Evolutionary conservation across 2,888 invertebrate species (phyloP), one percentile per base, ranked within the genome.

Genomic region (Encarsia formosa): DNA sequence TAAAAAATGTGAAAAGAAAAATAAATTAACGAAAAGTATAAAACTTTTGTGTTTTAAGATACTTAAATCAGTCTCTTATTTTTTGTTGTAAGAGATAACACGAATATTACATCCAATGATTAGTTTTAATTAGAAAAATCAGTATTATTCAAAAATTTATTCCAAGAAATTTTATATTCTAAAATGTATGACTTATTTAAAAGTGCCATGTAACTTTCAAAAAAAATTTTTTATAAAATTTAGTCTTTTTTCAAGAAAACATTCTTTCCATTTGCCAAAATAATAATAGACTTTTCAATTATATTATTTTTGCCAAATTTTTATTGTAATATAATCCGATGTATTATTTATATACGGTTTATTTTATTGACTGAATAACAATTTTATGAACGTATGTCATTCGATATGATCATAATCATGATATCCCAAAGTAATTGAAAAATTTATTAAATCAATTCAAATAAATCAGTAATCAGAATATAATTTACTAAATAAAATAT

Each of bases 121-220:
- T 5, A n/a, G 6, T 31, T 11, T 31, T 31, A n/a, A 31, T 11
- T 6, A 34, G 8, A 34, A 15, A 18, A 52, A 50, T 52, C 41
- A 51, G 51, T 48, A 57, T 49, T 54, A 49, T 35, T 49, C 39
- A 54, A 46, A 24, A 45, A 43, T 43, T 50, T 45, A 41, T 55
- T 51, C 43, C 29, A 44, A 47, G 37, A 50, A 26, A 54, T 37
- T 47, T 47, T 49, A 37, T 41, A 52, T 44, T 29, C 49, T 13
- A 19, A 51, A 48, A 49, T 48, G 26, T 19, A 49, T 55, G 51
- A 51, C 51, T 52, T 32, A 52, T 39, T 6, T 52, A 39, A 35
- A 45, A 55, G 51, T 55, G 51, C 51, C 55, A 55, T 51, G 38
- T 3, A 13, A 34, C 15, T n/a, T 34, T 32, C 5, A 22, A 19